phyloP scores from a whole-genome alignment of 2,888 invertebrate species.

The Trypoxylon attenuatum region DNA sequence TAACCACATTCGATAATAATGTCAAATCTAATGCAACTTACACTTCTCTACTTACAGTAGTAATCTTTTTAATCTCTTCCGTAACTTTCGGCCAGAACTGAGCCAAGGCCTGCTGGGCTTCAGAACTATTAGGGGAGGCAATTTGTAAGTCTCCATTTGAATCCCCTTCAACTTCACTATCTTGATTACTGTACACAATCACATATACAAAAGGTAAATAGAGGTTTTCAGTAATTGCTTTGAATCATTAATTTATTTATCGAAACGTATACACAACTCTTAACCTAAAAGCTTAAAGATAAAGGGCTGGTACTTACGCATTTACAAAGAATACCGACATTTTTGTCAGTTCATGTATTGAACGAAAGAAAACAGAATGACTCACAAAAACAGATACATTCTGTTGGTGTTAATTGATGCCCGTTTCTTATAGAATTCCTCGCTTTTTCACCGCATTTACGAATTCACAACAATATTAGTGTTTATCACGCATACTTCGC shows the following conservation, averaged over 20 bases:
- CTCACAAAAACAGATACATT: constrained; percentile 29
- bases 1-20: too few relatives aligned
- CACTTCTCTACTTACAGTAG: constrained; percentile 77
- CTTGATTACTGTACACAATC: constrained; percentile 66
- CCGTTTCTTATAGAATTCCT: background rate
- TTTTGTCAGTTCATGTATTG: constrained; percentile 65
- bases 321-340: constrained; percentile 85
- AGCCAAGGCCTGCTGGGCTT: constrained; percentile 83
- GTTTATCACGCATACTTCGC: constrained; percentile 24
- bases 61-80: constrained; percentile 87
- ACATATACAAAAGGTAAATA: too few relatives aligned
- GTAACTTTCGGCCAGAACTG: constrained; percentile 90
- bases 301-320: constrained; percentile 78
- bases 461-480: constrained; percentile 27
- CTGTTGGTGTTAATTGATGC: constrained; percentile 4
- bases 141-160: constrained; percentile 73
- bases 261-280: constrained; percentile 6
- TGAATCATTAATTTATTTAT: too few relatives aligned
- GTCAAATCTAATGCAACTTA: background rate
- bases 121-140: constrained; percentile 76
- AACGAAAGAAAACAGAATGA: constrained; percentile 14
- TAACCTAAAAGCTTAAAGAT: constrained; percentile 63
- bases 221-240: too few relatives aligned
- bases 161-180: constrained; percentile 74
- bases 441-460: background rate